Evolutionary conservation across 2,797 vertebrate species (phyloP), one percentile per base, ranked within the genome.

Genomic region (Coregonus ussuriensis): DNA sequence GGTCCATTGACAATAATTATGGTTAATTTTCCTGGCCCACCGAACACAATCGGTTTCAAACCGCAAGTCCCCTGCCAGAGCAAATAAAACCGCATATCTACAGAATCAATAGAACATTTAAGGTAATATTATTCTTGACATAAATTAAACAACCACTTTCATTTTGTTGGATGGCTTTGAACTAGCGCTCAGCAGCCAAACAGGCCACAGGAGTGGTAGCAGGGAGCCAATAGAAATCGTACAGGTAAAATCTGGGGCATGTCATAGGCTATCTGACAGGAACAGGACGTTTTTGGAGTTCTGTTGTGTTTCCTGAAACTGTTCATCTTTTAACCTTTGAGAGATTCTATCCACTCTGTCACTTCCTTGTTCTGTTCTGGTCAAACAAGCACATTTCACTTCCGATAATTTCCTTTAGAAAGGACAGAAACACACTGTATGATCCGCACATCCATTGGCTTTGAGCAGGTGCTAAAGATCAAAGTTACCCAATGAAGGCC

Each of bases 1-100:
- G 88, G 86, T 51, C 90, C 85, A 89, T 90, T 88, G 81, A 90
- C 89, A 91, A 93, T 90, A 91, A 92, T 92, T 88, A 87, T 33
- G 72, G 79, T 73, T 66, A 77, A 91, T 87, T 90, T 89, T 84
- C 81, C 67, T 79, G 82, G 74, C 76, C 71, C 65, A 67, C 71
- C 1, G 82, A 56, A 47, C 5, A 11, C 80, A 88, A 87, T 85
- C 87, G 83, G 82, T 82, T 75, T 79, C 80, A 56, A 82, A 69
- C 80, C 25, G 62, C 77, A 78, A 77, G 77, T 68, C 70, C 66
- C 66, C 76, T 77, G 87, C 88, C 90, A 90, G 85, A 86, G 84
- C 56, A 90, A 93, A 90, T 83, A 87, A 72, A 72, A 77, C 83
- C 65, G 31, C 78, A 79, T 82, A 85, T 88, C 72, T 76, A 74